These are phyloP conservation scores for Zoanthus solanderi DNA, from an alignment of 92 coral and sea anemone species.

Conservation along the genomic window DNA sequence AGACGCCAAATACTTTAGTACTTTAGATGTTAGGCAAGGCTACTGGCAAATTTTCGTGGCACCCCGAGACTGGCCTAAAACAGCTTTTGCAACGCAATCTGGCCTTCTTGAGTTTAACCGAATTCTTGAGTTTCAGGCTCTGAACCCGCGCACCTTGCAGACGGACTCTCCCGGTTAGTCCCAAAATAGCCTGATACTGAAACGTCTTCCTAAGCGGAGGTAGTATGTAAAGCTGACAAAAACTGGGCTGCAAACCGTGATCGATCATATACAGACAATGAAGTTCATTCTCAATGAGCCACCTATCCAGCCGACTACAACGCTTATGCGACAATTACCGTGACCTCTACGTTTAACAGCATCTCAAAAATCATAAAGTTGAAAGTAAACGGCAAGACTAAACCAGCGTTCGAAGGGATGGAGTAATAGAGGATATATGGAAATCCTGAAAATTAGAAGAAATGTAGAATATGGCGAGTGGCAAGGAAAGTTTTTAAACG, in stretches of 20 bases:
- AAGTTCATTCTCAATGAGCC: neutral
- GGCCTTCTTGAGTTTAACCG: slow-evolving; percentile 36
- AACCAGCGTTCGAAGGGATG: too few relatives aligned
- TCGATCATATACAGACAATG: neutral
- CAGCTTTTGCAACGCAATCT: slow-evolving; percentile 42
- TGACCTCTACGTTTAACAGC: neutral
- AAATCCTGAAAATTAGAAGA: too few relatives aligned
- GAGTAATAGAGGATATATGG: too few relatives aligned
- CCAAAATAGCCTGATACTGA: neutral
- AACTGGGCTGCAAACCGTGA: neutral
- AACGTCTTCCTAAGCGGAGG: neutral
- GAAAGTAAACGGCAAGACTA: too few relatives aligned
- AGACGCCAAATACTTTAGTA: slow-evolving; percentile 29
- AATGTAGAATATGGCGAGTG: too few relatives aligned
- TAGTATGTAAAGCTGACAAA: neutral
- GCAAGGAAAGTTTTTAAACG: too few relatives aligned
- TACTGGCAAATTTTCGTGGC: slow-evolving; percentile 6
- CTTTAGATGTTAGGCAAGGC: slow-evolving; percentile 35
- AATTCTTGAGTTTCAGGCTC: slow-evolving; percentile 52
- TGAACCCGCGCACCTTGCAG: slow-evolving; percentile 49
- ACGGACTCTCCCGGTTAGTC: slow-evolving; percentile 52
- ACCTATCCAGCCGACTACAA: neutral
- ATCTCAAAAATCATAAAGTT: too few relatives aligned
- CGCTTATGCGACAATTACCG: neutral
- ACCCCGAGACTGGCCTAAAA: slow-evolving; percentile 39